Evolutionary conservation across 2,113 vertebrate genomes (phyloP).

Genomic region (Neolamprologus falcicula): DNA sequence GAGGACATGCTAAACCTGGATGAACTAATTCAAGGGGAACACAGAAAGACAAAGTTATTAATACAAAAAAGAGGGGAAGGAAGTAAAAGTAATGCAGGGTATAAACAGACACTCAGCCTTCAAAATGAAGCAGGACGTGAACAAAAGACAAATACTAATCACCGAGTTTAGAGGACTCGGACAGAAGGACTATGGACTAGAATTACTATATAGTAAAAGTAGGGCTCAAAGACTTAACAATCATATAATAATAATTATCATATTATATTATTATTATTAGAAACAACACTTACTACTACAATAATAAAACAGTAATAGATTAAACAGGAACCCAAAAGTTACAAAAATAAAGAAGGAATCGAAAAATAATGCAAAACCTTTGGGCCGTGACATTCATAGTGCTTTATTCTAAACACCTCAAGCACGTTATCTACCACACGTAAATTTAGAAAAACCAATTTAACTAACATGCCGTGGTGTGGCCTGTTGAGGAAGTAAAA

Average conservation of each 20-base stretch:
- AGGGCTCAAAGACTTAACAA: not conserved
- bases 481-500: not conserved
- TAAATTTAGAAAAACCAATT: not conserved
- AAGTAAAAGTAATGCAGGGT: not conserved
- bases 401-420: fast-evolving
- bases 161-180: not conserved
- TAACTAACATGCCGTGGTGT: not conserved
- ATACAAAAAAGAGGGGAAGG: fast-evolving
- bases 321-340: not conserved
- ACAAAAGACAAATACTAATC: not conserved
- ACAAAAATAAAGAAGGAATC: not conserved
- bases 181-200: not conserved
- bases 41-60: not conserved
- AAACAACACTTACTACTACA: not conserved
- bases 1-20: not conserved
- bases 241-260: not conserved
- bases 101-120: not conserved
- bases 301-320: not conserved
- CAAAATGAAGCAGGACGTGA: fast-evolving
- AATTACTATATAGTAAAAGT: not conserved
- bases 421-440: not conserved
- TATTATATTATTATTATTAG: not conserved
- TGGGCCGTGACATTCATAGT: not conserved
- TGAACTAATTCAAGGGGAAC: not conserved
- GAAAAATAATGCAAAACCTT: not conserved